Conservation (phyloP, 2,888 invertebrate species). For the Melangyna quadrimaculata region DNA sequence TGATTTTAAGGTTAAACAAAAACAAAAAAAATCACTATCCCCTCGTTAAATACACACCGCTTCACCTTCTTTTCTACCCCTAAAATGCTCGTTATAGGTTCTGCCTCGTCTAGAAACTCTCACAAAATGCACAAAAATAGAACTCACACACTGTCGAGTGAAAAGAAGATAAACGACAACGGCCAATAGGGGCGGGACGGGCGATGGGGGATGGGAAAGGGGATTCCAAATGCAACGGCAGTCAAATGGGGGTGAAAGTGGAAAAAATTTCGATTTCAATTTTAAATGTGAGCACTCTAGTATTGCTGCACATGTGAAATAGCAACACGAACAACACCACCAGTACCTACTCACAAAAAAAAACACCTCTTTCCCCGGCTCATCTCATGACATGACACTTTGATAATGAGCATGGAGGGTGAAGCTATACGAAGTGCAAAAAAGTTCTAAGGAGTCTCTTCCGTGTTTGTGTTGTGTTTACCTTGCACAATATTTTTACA, state of each 20-base stretch:
- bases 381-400: neutral
- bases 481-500: slow-evolving; percentile 70
- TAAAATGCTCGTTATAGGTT: slow-evolving; percentile 28
- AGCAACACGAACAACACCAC: slow-evolving; percentile 12
- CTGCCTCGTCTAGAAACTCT: slow-evolving; percentile 54
- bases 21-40: slow-evolving; percentile 18
- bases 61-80: slow-evolving; percentile 11
- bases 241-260: slow-evolving; percentile 73
- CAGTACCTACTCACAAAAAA: neutral
- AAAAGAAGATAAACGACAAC: slow-evolving; percentile 26
- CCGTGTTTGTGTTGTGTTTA: slow-evolving; percentile 40
- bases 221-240: slow-evolving; percentile 32
- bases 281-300: slow-evolving; percentile 63
- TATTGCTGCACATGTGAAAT: slow-evolving; percentile 62
- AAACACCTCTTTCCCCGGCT: neutral
- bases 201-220: neutral
- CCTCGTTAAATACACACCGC: slow-evolving; percentile 29
- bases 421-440: slow-evolving; percentile 7
- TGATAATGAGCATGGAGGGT: slow-evolving; percentile 31
- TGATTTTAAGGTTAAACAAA: slow-evolving; percentile 65
- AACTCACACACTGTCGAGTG: slow-evolving; percentile 61
- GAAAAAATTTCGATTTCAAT: slow-evolving; percentile 74
- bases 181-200: neutral
- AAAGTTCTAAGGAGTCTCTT: slow-evolving; percentile 63
- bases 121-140: slow-evolving; percentile 65